phyloP scores from a whole-genome alignment of 2,888 invertebrate species.

The Athrips mouffetella region DNA sequence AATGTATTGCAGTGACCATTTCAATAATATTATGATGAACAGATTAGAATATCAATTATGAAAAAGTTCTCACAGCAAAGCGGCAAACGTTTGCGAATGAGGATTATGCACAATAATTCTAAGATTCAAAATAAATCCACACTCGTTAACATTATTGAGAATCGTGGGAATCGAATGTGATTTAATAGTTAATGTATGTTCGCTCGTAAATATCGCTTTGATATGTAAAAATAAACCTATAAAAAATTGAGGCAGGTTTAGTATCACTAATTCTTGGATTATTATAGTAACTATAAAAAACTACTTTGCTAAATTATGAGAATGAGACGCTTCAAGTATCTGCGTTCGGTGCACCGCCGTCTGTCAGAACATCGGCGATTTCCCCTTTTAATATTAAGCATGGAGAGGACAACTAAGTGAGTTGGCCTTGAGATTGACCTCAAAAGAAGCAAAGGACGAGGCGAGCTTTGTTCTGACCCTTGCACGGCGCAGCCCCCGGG shows the following conservation, averaged over 20 bases:
- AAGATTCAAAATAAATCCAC: constrained; percentile 14
- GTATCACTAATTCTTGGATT: not conserved
- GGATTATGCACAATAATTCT: constrained; percentile 10
- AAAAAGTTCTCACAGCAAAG: not conserved
- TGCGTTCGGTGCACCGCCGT: not conserved
- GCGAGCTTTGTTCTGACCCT: constrained; percentile 54
- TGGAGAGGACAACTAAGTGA: constrained; percentile 25
- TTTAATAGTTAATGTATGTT: constrained; percentile 17
- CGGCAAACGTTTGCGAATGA: constrained; percentile 2
- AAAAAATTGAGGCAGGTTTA: constrained; percentile 11
- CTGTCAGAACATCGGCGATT: constrained; percentile 11
- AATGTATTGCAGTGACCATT: too few species aligned
- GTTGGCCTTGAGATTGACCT: constrained; percentile 57
- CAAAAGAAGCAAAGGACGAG: constrained; percentile 43
- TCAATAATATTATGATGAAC: not conserved
- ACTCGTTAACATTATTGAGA: constrained; percentile 16
- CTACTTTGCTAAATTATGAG: too few species aligned
- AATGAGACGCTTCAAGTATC: too few species aligned
- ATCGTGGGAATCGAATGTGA: constrained; percentile 18
- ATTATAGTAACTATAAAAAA: not conserved
- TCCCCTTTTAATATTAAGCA: constrained; percentile 15
- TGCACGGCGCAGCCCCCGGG: constrained; percentile 37
- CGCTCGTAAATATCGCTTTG: constrained; percentile 15
- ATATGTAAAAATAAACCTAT: constrained; percentile 18
- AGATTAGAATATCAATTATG: not conserved